A percentile compares a stretch with the other conserved stretches of the same genome.
These are phyloP conservation scores for Amblyjoppa proteus DNA, from an alignment of 2,888 invertebrate species.

Conservation along the genomic window DNA sequence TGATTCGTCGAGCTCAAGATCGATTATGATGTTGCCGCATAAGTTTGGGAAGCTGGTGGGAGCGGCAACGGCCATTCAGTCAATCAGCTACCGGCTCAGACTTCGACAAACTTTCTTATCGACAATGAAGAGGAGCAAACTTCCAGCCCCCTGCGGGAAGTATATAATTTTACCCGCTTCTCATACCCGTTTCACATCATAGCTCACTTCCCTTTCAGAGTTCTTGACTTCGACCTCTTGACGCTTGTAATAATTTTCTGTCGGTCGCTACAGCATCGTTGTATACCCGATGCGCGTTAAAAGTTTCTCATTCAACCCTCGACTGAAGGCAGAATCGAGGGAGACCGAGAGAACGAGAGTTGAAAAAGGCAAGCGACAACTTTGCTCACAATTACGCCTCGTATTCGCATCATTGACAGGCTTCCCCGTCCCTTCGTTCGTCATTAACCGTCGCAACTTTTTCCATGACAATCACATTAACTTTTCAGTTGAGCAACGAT, in stretches of 20 bases:
- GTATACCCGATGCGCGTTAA: conserved; percentile 57
- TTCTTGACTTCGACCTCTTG: conserved; percentile 23
- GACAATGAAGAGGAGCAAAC: conserved; percentile 57
- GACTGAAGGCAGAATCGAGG: conserved; percentile 1
- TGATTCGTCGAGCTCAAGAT: conserved; percentile 27
- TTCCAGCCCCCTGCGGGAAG: conserved; percentile 45
- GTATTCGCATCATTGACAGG: conserved; percentile 36
- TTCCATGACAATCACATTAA: conserved; percentile 30
- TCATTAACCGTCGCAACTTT: conserved; percentile 44
- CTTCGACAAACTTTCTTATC: conserved; percentile 60
- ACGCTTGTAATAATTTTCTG: conserved; percentile 61
- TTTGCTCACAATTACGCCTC: conserved; percentile 38
- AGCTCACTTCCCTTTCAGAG: neutral
- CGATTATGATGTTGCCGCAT: conserved; percentile 53
- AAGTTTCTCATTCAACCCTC: conserved; percentile 57
- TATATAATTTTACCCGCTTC: conserved; percentile 58
- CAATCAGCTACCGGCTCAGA: conserved; percentile 52
- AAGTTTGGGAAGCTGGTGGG: conserved; percentile 35
- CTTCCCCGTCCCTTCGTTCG: neutral
- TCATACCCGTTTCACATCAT: neutral
- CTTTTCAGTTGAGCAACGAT: neutral
- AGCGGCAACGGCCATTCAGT: conserved; percentile 43
- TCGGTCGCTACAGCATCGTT: conserved; percentile 42
- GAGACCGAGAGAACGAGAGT: neutral
- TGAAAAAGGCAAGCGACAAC: conserved; percentile 35